Percentiles rank a stretch among this genome's conserved stretches.
Conservation (phyloP, 35 echinoderm and acorn worm genomes). For the Apostichopus parvimensis region DNA sequence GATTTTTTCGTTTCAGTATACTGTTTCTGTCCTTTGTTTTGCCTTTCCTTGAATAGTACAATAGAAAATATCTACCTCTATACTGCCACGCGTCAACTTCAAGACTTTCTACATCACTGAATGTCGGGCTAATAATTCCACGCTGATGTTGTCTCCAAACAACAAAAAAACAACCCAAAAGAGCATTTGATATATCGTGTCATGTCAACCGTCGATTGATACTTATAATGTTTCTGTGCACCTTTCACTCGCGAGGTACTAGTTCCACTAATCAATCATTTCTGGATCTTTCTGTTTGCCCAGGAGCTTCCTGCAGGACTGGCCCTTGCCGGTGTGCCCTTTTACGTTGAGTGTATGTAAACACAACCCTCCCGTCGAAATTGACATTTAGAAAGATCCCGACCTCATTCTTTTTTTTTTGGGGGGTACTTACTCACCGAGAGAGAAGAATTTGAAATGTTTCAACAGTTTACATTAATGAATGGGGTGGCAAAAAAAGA, state of each 20-base stretch:
- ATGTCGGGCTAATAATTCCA: background rate
- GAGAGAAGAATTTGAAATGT: too few species aligned
- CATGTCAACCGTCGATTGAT: background rate
- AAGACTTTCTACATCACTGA: background rate
- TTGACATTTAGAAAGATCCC: background rate
- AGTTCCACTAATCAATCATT: background rate
- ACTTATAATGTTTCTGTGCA: background rate
- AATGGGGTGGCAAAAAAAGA: too few species aligned
- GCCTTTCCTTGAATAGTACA: too few species aligned
- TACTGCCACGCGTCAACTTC: too few species aligned
- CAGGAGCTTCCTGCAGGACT: background rate
- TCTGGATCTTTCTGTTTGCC: background rate
- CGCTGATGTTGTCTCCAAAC: background rate
- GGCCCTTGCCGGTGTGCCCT: background rate
- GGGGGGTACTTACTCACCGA: too few species aligned
- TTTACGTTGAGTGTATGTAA: slow-evolving; percentile 5
- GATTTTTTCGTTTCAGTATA: too few species aligned
- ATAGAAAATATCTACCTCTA: too few species aligned
- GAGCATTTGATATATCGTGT: background rate
- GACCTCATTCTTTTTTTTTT: background rate
- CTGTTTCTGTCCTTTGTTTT: too few species aligned
- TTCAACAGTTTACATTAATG: too few species aligned
- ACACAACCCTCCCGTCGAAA: background rate
- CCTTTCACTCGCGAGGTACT: background rate
- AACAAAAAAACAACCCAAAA: background rate